These are phyloP conservation scores for Smittia aterrima DNA, from an alignment of 2,888 invertebrate species.

Conservation along the genomic window DNA sequence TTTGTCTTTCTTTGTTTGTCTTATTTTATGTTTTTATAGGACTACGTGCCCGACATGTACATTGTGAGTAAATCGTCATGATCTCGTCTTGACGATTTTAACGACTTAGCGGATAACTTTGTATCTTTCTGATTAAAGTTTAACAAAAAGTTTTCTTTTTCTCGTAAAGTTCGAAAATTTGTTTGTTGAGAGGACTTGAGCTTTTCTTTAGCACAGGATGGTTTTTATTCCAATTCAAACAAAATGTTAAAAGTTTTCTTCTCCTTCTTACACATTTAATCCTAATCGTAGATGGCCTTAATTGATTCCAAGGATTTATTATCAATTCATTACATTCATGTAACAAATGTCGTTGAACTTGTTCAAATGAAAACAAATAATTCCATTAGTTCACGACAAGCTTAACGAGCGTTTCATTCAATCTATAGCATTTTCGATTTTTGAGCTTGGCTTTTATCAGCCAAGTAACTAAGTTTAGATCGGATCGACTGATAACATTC, in stretches of 20 bases:
- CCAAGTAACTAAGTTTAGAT: no score
- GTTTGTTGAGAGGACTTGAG: background rate
- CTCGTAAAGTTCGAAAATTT: background rate
- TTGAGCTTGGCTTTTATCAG: background rate
- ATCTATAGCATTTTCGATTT: no score
- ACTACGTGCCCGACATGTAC: conserved; percentile 44
- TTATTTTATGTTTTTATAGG: conserved; percentile 44
- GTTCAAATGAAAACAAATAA: no score
- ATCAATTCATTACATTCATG: no score
- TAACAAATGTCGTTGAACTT: no score
- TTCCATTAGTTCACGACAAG: no score
- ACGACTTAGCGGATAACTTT: conserved; percentile 8
- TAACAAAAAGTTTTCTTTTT: conserved; percentile 1
- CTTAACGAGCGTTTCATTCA: no score
- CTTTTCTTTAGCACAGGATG: conserved; percentile 40
- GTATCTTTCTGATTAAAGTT: background rate
- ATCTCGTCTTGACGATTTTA: conserved; percentile 4
- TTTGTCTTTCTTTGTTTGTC: conserved; percentile 34
- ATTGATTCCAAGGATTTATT: no score
- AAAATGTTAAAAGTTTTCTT: background rate
- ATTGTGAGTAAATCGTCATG: conserved; percentile 44
- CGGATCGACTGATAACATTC: no score
- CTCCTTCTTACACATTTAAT: background rate
- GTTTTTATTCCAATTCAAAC: conserved; percentile 14
- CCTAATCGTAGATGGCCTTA: no score